Base-by-base conservation (phyloP, 1,140 invertebrate species). In the Potamilus streckersoni region DNA sequence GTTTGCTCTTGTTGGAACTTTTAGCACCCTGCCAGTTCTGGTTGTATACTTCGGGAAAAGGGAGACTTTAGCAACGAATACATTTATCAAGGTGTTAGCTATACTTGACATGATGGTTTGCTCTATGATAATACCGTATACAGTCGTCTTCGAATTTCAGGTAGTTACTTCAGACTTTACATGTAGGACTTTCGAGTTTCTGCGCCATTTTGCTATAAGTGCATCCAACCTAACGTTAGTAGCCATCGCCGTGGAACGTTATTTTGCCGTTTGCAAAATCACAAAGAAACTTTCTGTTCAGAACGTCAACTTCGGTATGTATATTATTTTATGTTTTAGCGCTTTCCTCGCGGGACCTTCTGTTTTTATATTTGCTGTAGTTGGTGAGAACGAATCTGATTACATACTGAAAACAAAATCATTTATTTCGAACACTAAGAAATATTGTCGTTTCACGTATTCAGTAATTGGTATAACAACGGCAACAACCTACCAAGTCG, bases 401-500 rank as follows among this genome's bases (percentile, higher is more conserved):
- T 69, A 79, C n/a, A 69, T 83, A 23, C 75, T 78, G 49, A 84
- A 82, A 65, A 63, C 73, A 31, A 81, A 79, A 38, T 73, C 78
- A 12, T 79, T 81, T 69, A 73, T 79, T 20, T 31, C 64, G 6
- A 69, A 61, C 17, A 19, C 27, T 31, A 59, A 64, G 13, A 31
- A 57, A 63, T 83, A 82, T 61, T 86, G 85, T 67, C 82, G 84
- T 74, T 86, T 86, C 72, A 86, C 85, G 8, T 82, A 76, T 59
- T 73, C 80, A 2, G 64, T 83, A 12, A 23, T 81, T 23, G 85
- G 85, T 11, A 67, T 79, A 55, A 59, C 31, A 20, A 61, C 71
- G 19, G 80, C 77, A 15, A 70, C 59, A 1, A 60, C 73, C 17
- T 86, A 85, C 65, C 85, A 86, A 76, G 73, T 73, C 15, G n/a